Evolutionary conservation across 2,888 invertebrate genomes (phyloP), one percentile per base, ranked within the genome.

Genomic region (Caenorhabditis imperialis): DNA sequence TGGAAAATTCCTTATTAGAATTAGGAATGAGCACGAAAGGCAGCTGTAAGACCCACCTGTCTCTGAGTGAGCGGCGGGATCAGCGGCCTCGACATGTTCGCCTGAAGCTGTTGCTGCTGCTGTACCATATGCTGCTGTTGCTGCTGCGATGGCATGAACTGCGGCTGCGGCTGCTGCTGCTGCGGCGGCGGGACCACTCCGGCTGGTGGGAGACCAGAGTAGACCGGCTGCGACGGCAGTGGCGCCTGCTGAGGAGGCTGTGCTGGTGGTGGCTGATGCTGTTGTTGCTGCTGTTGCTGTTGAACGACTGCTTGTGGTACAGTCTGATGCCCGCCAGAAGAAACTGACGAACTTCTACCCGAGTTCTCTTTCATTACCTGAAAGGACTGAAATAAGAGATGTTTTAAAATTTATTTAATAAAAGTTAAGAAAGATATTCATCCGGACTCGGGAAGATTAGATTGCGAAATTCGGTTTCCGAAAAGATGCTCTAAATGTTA

Each of bases 351-450:
- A 57, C 75, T 79, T 70, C 73, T 67, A 58, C 78, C 78, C 74
- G 76, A 76, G 67, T 72, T 79, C 65, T 80, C 76, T 61, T 74
- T 78, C 78, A 78, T 78, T 62, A 75, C 70, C 80, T 79, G 65
- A 33, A 77, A 75, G n/a, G n/a, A n/a, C n/a, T n/a, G n/a, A n/a
- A n/a, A n/a, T n/a, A n/a, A 30, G 16, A 27, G 16, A 12, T 16
- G 10, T 48, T 48, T 48, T 44, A n/a, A 44, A 44, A 5, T 8
- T n/a, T n/a, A 27, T 5, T 4, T 23, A 25, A 7, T 12, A 45
- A 55, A 42, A 35, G 30, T n/a, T 3, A 3, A 30, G 14, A 7
- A 35, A 51, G 6, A 3, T 6, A 40, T 3, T 18, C 3, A 16
- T 7, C 18, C 3, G 18, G 10, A 7, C 4, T 20, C 40, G 38